Evolutionary conservation across 2,113 vertebrate genomes (phyloP).

Genomic region (Peromyscus maniculatus): DNA sequence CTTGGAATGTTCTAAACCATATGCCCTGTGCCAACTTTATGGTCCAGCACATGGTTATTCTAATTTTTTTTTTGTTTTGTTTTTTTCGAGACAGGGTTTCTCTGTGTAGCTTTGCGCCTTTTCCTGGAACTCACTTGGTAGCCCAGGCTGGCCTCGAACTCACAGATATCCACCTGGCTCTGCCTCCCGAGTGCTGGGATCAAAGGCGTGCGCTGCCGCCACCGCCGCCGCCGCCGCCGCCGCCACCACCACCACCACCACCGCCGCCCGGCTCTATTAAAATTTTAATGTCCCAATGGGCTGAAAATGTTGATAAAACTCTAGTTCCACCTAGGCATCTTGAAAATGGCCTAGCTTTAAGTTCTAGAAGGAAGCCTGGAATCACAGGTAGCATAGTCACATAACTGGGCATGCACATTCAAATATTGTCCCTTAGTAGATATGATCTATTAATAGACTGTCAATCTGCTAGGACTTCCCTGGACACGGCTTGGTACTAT

Average conservation of each 20-base stretch:
- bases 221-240: too few species aligned
- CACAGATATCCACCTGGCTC: too few species aligned
- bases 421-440: neutral
- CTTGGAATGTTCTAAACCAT: neutral
- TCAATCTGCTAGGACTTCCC: neutral
- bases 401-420: neutral
- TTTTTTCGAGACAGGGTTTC: too few species aligned
- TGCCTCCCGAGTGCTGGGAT: too few species aligned
- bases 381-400: neutral
- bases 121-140: too few species aligned
- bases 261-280: neutral
- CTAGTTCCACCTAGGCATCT: neutral
- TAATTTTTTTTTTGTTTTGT: too few species aligned
- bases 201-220: too few species aligned
- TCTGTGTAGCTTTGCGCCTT: too few species aligned
- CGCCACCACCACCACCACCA: too few species aligned
- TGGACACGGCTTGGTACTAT: neutral
- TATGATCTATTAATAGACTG: neutral
- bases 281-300: neutral
- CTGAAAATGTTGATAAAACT: neutral
- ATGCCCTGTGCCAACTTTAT: neutral
- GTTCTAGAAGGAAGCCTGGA: neutral
- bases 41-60: neutral
- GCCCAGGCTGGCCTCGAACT: too few species aligned
- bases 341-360: neutral